A percentile compares a stretch with the other conserved stretches of the same genome.
Evolutionary conservation across 2,113 vertebrate species (phyloP).

Genomic region (Plecturocebus donacophilus): DNA sequence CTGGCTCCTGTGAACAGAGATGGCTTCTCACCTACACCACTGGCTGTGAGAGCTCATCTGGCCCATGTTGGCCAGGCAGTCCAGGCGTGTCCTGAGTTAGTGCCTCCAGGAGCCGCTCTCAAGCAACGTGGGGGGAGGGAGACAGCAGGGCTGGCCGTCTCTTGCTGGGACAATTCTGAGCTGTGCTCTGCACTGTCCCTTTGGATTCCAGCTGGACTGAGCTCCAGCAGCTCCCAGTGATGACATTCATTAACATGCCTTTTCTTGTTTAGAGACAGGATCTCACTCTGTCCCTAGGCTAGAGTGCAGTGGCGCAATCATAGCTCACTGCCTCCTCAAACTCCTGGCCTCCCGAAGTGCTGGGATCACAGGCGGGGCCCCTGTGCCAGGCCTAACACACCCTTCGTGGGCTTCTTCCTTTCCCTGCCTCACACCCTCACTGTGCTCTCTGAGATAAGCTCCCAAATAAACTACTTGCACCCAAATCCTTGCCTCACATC

Average conservation of each 20-base stretch:
- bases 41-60: not conserved
- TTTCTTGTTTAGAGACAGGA: not conserved
- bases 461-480: not conserved
- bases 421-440: not conserved
- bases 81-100: accelerated
- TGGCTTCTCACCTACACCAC: not conserved
- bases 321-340: too few species aligned
- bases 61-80: not conserved
- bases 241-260: not conserved
- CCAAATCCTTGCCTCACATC: not conserved
- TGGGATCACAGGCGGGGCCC: too few species aligned
- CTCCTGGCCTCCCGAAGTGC: too few species aligned
- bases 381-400: too few species aligned
- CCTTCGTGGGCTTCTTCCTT: not conserved
- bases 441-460: not conserved
- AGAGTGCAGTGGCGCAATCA: too few species aligned
- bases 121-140: too few species aligned
- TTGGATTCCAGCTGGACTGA: not conserved
- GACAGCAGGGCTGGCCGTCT: not conserved
- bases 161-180: not conserved
- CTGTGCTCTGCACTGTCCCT: not conserved
- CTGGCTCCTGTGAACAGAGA: not conserved
- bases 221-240: accelerated
- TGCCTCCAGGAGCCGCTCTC: too few species aligned
- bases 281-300: too few species aligned